These are phyloP conservation scores for Brevimyrus niger DNA, from an alignment of 2,113 vertebrate species.

Conservation along the genomic window DNA sequence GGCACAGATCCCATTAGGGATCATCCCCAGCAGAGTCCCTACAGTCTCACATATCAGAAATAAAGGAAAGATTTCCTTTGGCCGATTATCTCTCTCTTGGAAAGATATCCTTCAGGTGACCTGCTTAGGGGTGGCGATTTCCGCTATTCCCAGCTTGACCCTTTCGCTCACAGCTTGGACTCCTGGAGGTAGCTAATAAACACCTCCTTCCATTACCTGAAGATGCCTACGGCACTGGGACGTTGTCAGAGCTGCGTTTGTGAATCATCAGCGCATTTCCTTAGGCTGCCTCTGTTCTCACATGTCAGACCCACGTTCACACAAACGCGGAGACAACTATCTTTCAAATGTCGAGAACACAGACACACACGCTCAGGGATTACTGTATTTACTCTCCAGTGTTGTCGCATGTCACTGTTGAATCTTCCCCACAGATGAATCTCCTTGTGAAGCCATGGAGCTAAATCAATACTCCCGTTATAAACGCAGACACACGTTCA, in stretches of 20 bases:
- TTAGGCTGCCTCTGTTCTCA: not conserved
- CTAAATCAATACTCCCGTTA: not conserved
- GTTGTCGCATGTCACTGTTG: not conserved
- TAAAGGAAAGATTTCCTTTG: not conserved
- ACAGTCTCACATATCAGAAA: not conserved
- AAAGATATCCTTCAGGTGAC: not conserved
- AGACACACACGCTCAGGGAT: not conserved
- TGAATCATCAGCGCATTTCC: not conserved
- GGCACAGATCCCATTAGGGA: not conserved
- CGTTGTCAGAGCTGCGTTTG: not conserved
- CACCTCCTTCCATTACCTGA: not conserved
- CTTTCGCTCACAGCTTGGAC: not conserved
- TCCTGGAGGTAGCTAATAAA: not conserved
- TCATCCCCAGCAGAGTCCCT: not conserved
- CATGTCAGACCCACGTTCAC: not conserved
- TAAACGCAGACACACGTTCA: not conserved
- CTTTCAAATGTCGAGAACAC: not conserved
- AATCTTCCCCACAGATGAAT: not conserved
- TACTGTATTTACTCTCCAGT: not conserved
- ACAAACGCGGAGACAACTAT: not conserved
- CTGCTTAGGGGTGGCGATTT: not conserved
- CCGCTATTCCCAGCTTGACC: not conserved
- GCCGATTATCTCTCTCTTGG: not conserved
- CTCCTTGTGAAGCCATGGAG: not conserved
- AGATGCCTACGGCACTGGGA: not conserved